A percentile compares a stretch with the other conserved stretches of the same genome.
phyloP scores from a whole-genome alignment of 2,113 vertebrate species.

The Parus major region DNA sequence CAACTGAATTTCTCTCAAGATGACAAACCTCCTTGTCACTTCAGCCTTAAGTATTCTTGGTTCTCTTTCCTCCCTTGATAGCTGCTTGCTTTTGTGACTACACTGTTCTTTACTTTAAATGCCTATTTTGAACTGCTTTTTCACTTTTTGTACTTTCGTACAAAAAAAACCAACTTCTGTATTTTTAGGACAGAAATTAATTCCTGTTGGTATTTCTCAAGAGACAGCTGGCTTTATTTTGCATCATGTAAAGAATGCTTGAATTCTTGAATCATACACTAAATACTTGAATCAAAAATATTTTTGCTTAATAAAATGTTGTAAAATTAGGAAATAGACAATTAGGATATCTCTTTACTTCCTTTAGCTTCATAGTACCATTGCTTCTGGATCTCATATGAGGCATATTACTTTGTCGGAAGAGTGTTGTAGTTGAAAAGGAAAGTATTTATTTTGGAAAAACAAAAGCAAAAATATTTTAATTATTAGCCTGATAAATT shows the following conservation, averaged over 20 bases:
- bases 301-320: not conserved
- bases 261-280: not conserved
- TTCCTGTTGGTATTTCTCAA: not conserved
- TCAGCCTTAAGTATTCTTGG: not conserved
- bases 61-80: not conserved
- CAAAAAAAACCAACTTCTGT: not conserved
- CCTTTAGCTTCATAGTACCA: not conserved
- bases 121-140: not conserved
- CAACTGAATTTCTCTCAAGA: not conserved
- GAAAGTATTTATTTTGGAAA: not conserved
- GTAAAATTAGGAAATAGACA: not conserved
- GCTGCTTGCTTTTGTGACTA: not conserved
- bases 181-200: not conserved
- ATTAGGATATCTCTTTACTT: not conserved
- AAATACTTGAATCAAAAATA: not conserved
- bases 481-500: not conserved
- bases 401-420: not conserved
- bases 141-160: not conserved
- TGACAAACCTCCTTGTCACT: not conserved
- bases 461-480: not conserved
- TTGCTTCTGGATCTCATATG: not conserved
- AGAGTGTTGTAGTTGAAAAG: not conserved
- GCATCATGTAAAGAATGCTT: not conserved
- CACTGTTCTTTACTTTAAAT: not conserved
- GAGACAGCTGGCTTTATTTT: not conserved